Evolutionary conservation across 2,797 vertebrate species (phyloP), one percentile per base, ranked within the genome.

Genomic region (Peromyscus attwateri): DNA sequence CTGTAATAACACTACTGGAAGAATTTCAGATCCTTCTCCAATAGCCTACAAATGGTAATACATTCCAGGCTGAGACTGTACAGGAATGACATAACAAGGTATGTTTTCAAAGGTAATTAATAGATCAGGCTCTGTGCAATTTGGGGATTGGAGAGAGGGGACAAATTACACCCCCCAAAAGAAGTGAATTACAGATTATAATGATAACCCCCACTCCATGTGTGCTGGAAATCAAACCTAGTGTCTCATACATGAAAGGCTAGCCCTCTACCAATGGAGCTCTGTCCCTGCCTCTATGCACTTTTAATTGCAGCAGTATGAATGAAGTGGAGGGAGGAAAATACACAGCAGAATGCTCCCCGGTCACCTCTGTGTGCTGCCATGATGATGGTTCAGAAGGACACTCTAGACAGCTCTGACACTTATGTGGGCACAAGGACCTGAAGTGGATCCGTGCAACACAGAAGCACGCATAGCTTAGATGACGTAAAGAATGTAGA

Each of bases 321-420:
- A 57, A 73, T 64, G 93, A 43, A 82, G 81, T 6, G 52, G 25
- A 85, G 43, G 46, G 43, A n/a, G 80, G 43, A 80, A 55, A 85
- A 29, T 31, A 25, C 3, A 2, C n/a, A 29, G 16, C n/a, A 71
- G 94, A 46, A 92, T 40, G 64, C 10, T 79, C 17, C 11, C 13
- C 3, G 43, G 6, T 77, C 97, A 46, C 21, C 87, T 87, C 68
- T 70, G 64, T 64, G 10, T 92, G 97, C 80, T 79, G 64, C 90
- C 11, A 14, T 37, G 71, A n/a, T 25, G 12, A 34, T 0, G 10
- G 77, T 55, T 23, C 29, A 84, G 79, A 79, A 23, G 85, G 6
- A 92, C 95, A 84, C 89, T 68, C 4, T 17, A 40, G 29, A 95
- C 57, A 97, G 73, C 37, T 90, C 68, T 96, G 93, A 96, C 40